These are phyloP conservation scores for Crocodylus rhombifer DNA, from an alignment of 2,797 vertebrate genomes.

Conservation along the genomic window DNA sequence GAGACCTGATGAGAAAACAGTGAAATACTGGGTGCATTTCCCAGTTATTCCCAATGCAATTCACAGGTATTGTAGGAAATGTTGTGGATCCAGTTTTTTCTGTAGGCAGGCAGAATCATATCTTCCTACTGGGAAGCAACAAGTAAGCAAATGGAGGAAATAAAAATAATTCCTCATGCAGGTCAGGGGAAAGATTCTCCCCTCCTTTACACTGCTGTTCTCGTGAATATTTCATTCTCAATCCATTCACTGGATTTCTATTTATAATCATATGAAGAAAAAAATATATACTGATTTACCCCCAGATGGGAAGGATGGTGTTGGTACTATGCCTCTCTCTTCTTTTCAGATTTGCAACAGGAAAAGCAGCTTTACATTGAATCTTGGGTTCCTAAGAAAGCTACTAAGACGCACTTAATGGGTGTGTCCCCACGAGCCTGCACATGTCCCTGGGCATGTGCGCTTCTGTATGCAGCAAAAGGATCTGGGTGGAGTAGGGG, in stretches of 20 bases:
- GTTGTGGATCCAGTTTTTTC: neutral
- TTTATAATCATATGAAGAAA: neutral
- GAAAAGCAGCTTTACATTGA: neutral
- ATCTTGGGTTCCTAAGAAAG: neutral
- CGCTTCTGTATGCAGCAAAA: too few species aligned
- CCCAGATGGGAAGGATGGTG: neutral
- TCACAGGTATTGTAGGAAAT: too few species aligned
- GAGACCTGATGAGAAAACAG: neutral
- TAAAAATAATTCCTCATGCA: neutral
- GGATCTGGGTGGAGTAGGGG: too few species aligned
- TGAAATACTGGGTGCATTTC: neutral
- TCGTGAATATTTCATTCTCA: neutral
- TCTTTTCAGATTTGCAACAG: neutral
- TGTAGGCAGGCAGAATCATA: neutral
- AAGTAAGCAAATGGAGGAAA: neutral
- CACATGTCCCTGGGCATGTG: too few species aligned
- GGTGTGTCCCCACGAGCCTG: too few species aligned
- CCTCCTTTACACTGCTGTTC: fast-evolving
- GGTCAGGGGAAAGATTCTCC: neutral
- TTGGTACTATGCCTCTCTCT: neutral
- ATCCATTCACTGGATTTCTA: neutral
- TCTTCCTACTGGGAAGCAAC: neutral
- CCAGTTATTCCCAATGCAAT: too few species aligned
- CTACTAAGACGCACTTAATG: neutral
- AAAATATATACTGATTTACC: neutral